These are phyloP conservation scores for Metalampra italica DNA, from an alignment of 2,888 invertebrate genomes.

Conservation along the genomic window DNA sequence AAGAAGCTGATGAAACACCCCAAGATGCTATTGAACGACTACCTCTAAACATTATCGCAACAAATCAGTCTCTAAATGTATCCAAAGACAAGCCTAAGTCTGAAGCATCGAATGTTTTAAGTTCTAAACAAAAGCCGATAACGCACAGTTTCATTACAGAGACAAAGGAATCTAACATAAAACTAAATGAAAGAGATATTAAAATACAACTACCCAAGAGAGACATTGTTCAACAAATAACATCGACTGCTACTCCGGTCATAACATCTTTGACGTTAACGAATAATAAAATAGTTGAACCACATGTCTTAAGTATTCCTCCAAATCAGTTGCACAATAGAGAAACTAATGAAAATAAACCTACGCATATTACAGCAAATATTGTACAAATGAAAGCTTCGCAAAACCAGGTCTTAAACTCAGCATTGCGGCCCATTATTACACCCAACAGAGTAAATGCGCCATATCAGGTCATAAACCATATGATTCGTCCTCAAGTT, in stretches of 20 bases:
- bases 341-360: conserved; percentile 54
- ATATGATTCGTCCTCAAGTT: conserved; percentile 57
- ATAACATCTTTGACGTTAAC: conserved; percentile 78
- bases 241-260: conserved; percentile 69
- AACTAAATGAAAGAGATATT: conserved; percentile 40
- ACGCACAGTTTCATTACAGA: conserved; percentile 39
- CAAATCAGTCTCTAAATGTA: conserved; percentile 42
- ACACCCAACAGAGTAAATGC: conserved; percentile 50
- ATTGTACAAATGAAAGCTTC: conserved; percentile 65
- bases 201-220: conserved; percentile 53
- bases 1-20: conserved; percentile 82
- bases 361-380: conserved; percentile 58
- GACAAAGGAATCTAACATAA: conserved; percentile 44
- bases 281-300: conserved; percentile 66
- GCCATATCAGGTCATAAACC: conserved; percentile 69
- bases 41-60: conserved; percentile 57
- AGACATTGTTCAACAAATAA: conserved; percentile 50
- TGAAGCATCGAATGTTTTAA: conserved; percentile 54
- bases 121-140: conserved; percentile 64
- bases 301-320: conserved; percentile 55
- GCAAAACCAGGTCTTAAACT: conserved; percentile 44
- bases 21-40: conserved; percentile 61
- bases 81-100: conserved; percentile 47
- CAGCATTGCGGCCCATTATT: conserved; percentile 49
- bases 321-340: conserved; percentile 35